A percentile compares a stretch with the other conserved stretches of the same genome.
Conservation (phyloP, 1,140 invertebrate species). For the Drosophila nigromelanica region DNA sequence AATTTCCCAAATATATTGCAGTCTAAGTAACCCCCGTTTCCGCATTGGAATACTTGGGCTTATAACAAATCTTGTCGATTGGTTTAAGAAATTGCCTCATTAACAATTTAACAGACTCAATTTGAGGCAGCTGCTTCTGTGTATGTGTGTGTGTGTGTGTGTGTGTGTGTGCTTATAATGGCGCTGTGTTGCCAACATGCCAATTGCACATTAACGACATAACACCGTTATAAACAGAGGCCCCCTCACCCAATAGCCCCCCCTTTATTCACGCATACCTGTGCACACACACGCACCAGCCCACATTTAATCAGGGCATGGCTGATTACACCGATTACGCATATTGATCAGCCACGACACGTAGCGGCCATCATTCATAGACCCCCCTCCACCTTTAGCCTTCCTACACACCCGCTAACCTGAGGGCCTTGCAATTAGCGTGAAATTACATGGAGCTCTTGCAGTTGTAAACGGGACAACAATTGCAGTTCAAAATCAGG, state of each 20-base stretch:
- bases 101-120: slow-evolving; percentile 78
- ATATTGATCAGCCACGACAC: slow-evolving; percentile 75
- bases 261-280: slow-evolving; percentile 26
- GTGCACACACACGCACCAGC: slow-evolving; percentile 4
- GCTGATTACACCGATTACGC: slow-evolving; percentile 73
- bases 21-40: not conserved
- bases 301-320: slow-evolving; percentile 33
- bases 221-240: slow-evolving; percentile 77
- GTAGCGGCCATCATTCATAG: slow-evolving; percentile 64
- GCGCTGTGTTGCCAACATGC: slow-evolving; percentile 73
- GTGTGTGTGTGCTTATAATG: slow-evolving; percentile 29
- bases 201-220: slow-evolving; percentile 83
- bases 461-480: not conserved
- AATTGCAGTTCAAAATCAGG: slow-evolving; percentile 10
- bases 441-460: slow-evolving; percentile 24
- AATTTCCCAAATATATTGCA: no score
- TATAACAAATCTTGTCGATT: slow-evolving; percentile 23
- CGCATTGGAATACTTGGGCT: not conserved
- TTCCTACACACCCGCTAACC: not conserved
- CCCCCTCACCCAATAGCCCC: not conserved
- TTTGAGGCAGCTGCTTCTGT: slow-evolving; percentile 51
- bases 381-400: not conserved
- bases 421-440: slow-evolving; percentile 48
- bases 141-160: not conserved
- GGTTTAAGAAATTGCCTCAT: slow-evolving; percentile 70